These are phyloP conservation scores for Mobula birostris DNA, from an alignment of 2,113 vertebrate species.

Conservation along the genomic window DNA sequence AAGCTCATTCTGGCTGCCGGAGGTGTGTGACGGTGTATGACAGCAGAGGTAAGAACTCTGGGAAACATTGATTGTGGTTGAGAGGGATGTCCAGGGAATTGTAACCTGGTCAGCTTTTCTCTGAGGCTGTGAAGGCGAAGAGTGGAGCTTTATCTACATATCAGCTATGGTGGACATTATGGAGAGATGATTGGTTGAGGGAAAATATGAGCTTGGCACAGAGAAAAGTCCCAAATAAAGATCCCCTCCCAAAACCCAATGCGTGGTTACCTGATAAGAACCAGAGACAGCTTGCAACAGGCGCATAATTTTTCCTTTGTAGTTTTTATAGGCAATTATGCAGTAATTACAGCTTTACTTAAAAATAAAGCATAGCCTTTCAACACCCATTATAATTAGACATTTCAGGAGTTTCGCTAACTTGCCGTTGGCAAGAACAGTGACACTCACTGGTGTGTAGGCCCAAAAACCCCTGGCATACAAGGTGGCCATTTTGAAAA, in stretches of 20 bases:
- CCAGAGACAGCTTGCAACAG: slow-evolving; percentile 20
- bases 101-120: no score
- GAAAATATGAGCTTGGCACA: background rate
- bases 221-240: background rate
- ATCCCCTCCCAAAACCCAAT: background rate
- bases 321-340: slow-evolving; percentile 28
- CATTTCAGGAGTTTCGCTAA: background rate
- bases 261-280: background rate
- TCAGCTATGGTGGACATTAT: background rate
- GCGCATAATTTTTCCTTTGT: background rate
- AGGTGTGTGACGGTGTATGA: no score
- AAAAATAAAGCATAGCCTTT: slow-evolving; percentile 18
- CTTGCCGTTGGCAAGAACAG: background rate
- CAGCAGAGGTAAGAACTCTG: no score
- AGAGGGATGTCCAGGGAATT: no score
- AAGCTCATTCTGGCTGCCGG: no score
- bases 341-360: slow-evolving; percentile 3
- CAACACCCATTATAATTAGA: slow-evolving; percentile 19
- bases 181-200: background rate
- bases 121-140: no score
- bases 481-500: background rate
- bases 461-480: background rate
- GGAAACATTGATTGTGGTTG: no score
- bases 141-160: no score
- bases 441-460: background rate